A percentile compares a stretch with the other conserved stretches of the same genome.
Evolutionary conservation across 2,888 invertebrate genomes (phyloP).

Genomic region (Cryptocephalus primarius): DNA sequence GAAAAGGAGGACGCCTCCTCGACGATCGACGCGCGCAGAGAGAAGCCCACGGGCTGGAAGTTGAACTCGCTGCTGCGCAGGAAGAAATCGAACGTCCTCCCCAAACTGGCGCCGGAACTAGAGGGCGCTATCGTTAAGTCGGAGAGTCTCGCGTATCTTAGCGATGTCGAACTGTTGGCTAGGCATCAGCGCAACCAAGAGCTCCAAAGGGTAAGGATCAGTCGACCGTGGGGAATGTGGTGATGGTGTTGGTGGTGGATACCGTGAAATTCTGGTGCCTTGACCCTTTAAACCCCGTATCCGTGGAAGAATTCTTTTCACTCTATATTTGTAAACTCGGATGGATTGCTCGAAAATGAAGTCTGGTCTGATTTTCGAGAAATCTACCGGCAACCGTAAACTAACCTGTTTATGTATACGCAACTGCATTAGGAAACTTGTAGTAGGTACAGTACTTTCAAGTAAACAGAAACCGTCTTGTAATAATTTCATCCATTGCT

Average conservation of each 20-base stretch:
- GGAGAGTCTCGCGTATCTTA: slow-evolving; percentile 41
- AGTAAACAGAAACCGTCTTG: no score
- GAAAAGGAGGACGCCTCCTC: neutral
- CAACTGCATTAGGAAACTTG: no score
- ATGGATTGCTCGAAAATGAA: no score
- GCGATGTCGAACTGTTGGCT: slow-evolving; percentile 40
- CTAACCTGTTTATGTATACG: no score
- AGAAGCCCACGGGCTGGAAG: slow-evolving; percentile 21
- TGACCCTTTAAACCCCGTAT: no score
- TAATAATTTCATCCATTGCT: no score
- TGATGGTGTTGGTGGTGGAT: slow-evolving; percentile 2
- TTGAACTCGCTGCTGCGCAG: slow-evolving; percentile 32
- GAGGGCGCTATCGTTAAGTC: slow-evolving; percentile 41
- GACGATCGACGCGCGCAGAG: neutral
- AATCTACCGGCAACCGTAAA: no score
- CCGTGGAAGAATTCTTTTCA: no score
- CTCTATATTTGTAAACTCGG: no score
- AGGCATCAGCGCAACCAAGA: slow-evolving; percentile 41
- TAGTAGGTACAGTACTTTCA: no score
- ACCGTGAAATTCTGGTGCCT: neutral
- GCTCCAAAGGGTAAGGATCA: slow-evolving; percentile 40
- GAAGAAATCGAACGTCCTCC: slow-evolving; percentile 29
- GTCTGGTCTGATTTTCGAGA: no score
- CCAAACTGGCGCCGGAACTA: slow-evolving; percentile 37
- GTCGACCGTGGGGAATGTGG: slow-evolving; percentile 3